Evolutionary conservation across 2,797 vertebrate genomes (phyloP).

Genomic region (Phrynocephalus guinanensis): DNA sequence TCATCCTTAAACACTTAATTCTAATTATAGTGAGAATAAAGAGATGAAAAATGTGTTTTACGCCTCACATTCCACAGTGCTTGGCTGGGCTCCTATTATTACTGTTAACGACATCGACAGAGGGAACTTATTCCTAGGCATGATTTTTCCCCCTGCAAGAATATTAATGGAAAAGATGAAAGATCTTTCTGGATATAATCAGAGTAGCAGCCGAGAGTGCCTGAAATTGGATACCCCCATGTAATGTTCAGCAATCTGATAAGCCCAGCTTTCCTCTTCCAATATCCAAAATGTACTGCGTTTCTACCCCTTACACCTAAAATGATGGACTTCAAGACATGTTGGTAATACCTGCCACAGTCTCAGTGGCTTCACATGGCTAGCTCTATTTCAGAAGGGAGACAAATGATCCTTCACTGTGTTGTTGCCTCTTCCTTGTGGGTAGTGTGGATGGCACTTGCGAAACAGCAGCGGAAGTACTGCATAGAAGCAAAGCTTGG

Average conservation of each 20-base stretch:
- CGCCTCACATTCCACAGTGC: background rate
- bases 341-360: no score
- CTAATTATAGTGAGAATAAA: background rate
- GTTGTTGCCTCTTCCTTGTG: no score
- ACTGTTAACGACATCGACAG: background rate
- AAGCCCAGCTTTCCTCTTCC: background rate
- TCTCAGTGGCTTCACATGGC: no score
- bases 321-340: no score
- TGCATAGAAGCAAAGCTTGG: no score
- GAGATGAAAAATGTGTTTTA: constrained; percentile 6
- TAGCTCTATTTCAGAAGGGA: no score
- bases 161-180: constrained; percentile 1
- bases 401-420: no score
- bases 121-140: background rate
- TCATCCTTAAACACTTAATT: constrained; percentile 33
- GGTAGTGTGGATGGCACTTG: no score
- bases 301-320: no score
- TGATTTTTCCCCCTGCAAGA: background rate
- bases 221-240: background rate
- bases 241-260: background rate
- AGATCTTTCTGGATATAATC: background rate
- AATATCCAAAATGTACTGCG: background rate
- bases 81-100: constrained; percentile 30
- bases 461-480: no score
- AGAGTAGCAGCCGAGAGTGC: no score